Evolutionary conservation across 2,888 invertebrate genomes (phyloP).

Genomic region (Cataglyphis cursor): DNA sequence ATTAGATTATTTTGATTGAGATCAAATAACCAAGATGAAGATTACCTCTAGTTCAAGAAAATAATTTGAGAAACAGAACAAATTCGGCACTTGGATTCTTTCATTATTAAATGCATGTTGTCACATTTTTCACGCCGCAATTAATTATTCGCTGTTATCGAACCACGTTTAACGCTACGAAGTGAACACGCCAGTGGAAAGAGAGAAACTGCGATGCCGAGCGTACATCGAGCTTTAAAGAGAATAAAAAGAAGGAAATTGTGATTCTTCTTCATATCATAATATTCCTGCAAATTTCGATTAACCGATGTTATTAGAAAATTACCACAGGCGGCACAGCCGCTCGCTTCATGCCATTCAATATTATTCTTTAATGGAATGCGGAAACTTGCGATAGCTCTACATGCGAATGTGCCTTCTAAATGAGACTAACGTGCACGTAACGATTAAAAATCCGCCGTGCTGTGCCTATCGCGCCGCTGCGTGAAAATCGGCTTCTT

Average conservation of each 20-base stretch:
- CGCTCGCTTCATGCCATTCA: conserved; percentile 58
- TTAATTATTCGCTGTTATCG: conserved; percentile 1
- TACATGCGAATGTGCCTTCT: conserved; percentile 22
- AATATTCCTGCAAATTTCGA: conserved; percentile 59
- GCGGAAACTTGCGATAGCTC: conserved; percentile 37
- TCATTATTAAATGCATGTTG: not conserved
- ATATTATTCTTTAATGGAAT: conserved; percentile 65
- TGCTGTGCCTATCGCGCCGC: not conserved
- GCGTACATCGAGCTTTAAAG: not conserved
- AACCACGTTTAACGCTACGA: conserved; percentile 10
- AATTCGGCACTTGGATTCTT: not conserved
- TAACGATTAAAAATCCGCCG: conserved; percentile 53
- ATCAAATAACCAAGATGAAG: not conserved
- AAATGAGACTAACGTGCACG: conserved; percentile 51
- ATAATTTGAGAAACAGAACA: conserved; percentile 17
- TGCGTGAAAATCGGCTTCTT: conserved; percentile 6
- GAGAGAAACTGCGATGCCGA: not conserved
- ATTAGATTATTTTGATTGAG: not conserved
- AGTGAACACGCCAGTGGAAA: not conserved
- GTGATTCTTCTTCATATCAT: conserved; percentile 10
- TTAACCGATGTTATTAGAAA: conserved; percentile 74
- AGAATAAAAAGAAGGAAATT: conserved; percentile 19
- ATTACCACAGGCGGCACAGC: conserved; percentile 67
- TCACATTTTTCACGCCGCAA: not conserved
- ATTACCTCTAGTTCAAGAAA: not conserved